Evolutionary conservation across 2,888 invertebrate genomes (phyloP).

Genomic region (Agonopterix subpropinquella): DNA sequence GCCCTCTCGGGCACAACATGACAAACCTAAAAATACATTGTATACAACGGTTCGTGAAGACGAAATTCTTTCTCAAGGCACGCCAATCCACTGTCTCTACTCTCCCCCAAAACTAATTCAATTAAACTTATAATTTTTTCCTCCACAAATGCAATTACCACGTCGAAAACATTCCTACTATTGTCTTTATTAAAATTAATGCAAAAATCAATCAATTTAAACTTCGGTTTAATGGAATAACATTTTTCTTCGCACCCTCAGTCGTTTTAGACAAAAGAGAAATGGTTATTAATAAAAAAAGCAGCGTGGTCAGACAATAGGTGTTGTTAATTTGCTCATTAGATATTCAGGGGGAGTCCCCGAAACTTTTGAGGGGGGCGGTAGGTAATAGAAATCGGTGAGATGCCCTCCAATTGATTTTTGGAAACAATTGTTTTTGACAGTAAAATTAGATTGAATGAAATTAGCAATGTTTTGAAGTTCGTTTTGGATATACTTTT

Average conservation of each 20-base stretch:
- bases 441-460: no score
- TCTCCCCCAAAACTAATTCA: no score
- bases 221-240: slow-evolving; percentile 23
- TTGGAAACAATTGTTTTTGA: not conserved
- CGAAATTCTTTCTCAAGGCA: no score
- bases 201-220: slow-evolving; percentile 70
- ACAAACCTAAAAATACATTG: no score
- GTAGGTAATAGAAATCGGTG: slow-evolving; percentile 16
- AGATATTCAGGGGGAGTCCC: slow-evolving; percentile 62
- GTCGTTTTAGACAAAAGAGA: slow-evolving; percentile 49
- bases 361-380: slow-evolving; percentile 17
- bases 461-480: no score
- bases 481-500: no score
- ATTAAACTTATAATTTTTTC: slow-evolving; percentile 1
- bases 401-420: not conserved
- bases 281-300: slow-evolving; percentile 72
- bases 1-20: no score
- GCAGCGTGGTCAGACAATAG: slow-evolving; percentile 66
- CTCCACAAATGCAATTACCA: slow-evolving; percentile 47
- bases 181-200: slow-evolving; percentile 74
- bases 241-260: slow-evolving; percentile 34
- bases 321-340: slow-evolving; percentile 74
- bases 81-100: no score
- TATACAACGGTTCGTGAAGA: no score
- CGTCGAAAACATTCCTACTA: slow-evolving; percentile 56